These are phyloP conservation scores for Xylota sylvarum DNA, from an alignment of 2,888 invertebrate species.

Conservation along the genomic window DNA sequence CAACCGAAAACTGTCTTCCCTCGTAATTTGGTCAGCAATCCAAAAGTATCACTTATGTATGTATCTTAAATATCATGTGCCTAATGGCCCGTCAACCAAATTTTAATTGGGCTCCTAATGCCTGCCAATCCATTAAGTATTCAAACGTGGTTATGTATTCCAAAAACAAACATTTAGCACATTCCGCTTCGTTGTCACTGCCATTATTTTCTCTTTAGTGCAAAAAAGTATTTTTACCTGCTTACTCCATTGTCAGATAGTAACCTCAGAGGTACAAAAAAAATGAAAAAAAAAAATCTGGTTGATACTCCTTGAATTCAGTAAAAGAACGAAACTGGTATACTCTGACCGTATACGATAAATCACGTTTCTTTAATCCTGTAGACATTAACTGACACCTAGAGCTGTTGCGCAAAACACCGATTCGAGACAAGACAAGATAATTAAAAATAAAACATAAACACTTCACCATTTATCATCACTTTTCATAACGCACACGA, in stretches of 20 bases:
- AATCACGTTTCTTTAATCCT: conserved; percentile 72
- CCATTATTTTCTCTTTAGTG: conserved; percentile 50
- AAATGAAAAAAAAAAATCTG: conserved; percentile 43
- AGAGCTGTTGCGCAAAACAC: conserved; percentile 46
- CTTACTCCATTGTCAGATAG: conserved; percentile 61
- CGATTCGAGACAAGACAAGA: neutral
- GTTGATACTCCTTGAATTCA: conserved; percentile 66
- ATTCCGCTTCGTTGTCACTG: conserved; percentile 60
- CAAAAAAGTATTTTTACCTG: conserved; percentile 56
- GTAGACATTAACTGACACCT: conserved; percentile 47
- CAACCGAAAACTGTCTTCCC: neutral
- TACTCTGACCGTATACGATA: conserved; percentile 43
- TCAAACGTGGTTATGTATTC: conserved; percentile 55
- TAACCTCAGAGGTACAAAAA: neutral
- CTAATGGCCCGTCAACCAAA: conserved; percentile 17
- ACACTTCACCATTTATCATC: conserved; percentile 65
- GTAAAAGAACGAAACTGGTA: conserved; percentile 42
- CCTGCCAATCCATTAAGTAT: conserved; percentile 47
- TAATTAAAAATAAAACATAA: conserved; percentile 48
- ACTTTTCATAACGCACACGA: conserved; percentile 40
- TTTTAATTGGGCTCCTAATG: conserved; percentile 29
- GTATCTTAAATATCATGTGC: neutral
- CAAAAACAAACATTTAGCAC: conserved; percentile 61
- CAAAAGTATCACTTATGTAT: too few relatives aligned
- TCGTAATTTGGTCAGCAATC: conserved; percentile 12